Evolutionary conservation across 2,888 invertebrate species (phyloP), one percentile per base, ranked within the genome.

Genomic region (Drosophila meridiana): DNA sequence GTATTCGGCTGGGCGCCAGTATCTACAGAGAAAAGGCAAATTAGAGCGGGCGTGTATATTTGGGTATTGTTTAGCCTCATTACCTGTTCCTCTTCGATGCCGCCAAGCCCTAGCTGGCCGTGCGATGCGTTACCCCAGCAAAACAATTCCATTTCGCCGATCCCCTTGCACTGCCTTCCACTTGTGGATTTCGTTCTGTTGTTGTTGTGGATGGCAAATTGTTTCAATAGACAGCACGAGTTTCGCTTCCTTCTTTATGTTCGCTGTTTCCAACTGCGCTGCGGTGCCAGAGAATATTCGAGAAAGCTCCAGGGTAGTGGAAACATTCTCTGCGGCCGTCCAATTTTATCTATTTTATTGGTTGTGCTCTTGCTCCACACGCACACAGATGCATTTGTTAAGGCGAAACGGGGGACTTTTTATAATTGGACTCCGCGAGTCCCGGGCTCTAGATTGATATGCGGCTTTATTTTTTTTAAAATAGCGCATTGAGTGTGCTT

Each of bases 41-140:
- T 58, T 34, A 13, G 9, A 28, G 36, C 3, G 40, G 4, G 32
- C 45, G 42, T 4, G 4, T 20, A n/a, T 42, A 5, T 9, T 56
- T 28, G 3, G 6, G 42, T n/a, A 42, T 36, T 20, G 4, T 1
- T 13, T 4, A 4, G 0, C 26, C 13, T 8, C 4, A 45, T 87
- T 83, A 93, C 94, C 86, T 95, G 94, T 86, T 96, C 96, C 55
- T 96, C 96, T 90, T 97, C 97, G 72, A 96, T 95, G 13, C 96
- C 96, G 36, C 97, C 97, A 20, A 97, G 92, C 1, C 97, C 97
- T 32, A 97, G 93, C 93, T 97, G 97, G 3, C 97, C 97, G 90
- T 96, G 95, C 40, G 95, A 94, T 4, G 96, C 96, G 89, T 95
- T 96, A 9, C 97, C 97, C 97, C 97, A 97, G 83, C 96, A 95